Evolutionary conservation across 2,113 vertebrate species (phyloP).

Genomic region (Apeltes quadracus): DNA sequence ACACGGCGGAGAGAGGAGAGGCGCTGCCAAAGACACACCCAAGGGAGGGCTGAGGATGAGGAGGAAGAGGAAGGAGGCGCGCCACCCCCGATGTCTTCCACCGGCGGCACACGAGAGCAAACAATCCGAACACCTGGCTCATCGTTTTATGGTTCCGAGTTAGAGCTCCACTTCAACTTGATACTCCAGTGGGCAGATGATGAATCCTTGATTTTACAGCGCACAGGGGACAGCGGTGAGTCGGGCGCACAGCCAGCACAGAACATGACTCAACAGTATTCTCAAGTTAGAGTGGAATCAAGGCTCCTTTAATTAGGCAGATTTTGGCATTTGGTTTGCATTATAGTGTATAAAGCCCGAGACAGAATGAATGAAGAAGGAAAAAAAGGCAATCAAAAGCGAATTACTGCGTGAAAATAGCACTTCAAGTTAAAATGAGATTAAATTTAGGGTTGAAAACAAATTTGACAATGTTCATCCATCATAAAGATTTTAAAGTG

Average conservation of each 20-base stretch:
- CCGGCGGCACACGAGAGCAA: conserved; percentile 57
- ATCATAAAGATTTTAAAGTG: neutral
- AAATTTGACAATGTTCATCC: neutral
- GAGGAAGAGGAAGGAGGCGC: conserved; percentile 23
- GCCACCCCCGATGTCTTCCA: conserved; percentile 49
- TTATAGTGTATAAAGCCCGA: neutral
- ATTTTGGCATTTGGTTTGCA: conserved; percentile 2
- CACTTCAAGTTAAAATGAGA: neutral
- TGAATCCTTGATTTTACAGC: conserved; percentile 61
- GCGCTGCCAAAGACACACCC: too few species aligned
- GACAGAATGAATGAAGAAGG: neutral
- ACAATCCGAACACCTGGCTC: conserved; percentile 63
- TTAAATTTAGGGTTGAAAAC: neutral
- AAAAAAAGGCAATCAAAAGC: neutral
- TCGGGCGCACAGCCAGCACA: conserved; percentile 23
- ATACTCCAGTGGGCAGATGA: conserved; percentile 63
- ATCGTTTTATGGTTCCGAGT: conserved; percentile 62
- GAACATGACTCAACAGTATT: conserved; percentile 10
- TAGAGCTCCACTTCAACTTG: conserved; percentile 67
- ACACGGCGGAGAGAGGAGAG: conserved; percentile 19
- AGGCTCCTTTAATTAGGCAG: neutral
- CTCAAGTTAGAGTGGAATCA: neutral
- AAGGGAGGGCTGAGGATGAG: neutral
- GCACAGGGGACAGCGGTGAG: conserved; percentile 45
- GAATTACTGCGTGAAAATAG: neutral